Base-by-base conservation (phyloP, 2,797 vertebrate genomes). In the Enteromius viviparus region DNA sequence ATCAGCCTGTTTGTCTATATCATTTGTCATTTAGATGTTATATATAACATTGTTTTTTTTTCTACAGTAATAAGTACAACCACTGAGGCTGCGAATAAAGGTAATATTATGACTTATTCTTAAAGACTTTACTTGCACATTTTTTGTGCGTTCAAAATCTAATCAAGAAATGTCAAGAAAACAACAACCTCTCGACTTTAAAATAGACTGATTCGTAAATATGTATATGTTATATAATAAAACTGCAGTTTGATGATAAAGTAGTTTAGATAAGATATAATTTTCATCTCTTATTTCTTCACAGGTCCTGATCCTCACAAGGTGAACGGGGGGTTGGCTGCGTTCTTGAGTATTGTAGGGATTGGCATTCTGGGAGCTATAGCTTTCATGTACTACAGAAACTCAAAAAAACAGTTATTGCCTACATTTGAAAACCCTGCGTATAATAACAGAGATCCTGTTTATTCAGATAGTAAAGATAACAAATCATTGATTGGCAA, bases 361-460 rank as follows among this genome's bases (percentile, higher is more conserved):
- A 17, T 88, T 32, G 12, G 42, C 42, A 34, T 83, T 34, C 6
- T 88, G n/a, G 85, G 80, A 74, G 83, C 51, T 47, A 37, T 86
- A 23, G 83, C 23, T 45, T 86, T 82, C n/a, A 26, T 80, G 65
- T 88, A 81, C 77, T 23, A 72, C 32, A 88, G 45, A 80, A 26
- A 21, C 12, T 53, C 60, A 64, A 82, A 21, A 42, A 51, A 10
- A 11, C 66, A 9, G 4, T 49, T 15, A 68, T 29, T 10, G 34
- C 69, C 87, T 29, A 19, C 83, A 40, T 72, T 82, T 64, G 87
- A 74, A 34, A 88, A 86, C 71, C 80, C 83, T n/a, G 19, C 74
- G 76, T 82, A 86, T 83, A 76, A n/a, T 23, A 55, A 40, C 45
- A 64, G 32, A 55, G 82, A 45, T n/a, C 9, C 8, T 14, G 40